Base-by-base conservation (phyloP, 2,113 vertebrate genomes). In the Heteronetta atricapilla region DNA sequence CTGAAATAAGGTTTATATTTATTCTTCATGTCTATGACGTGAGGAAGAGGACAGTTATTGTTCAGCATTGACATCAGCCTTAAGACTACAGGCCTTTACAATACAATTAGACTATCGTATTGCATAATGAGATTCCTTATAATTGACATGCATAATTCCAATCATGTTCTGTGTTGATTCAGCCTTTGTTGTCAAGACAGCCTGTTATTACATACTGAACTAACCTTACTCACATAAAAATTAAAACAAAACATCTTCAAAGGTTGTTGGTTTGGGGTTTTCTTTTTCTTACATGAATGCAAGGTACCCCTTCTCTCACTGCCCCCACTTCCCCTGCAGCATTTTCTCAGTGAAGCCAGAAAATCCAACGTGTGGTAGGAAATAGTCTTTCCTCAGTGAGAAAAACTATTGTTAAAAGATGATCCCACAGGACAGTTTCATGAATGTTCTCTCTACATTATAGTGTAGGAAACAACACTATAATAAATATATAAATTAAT, bases 141-240 rank as follows among this genome's bases (percentile, higher is more conserved):
- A 96, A 97, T 93, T 94, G 96, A 94, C 96, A 95, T 83, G 94
- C 96, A 93, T 97, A 97, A 96, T 95, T 96, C 96, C 90, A 94
- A 50, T 91, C 91, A 83, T 90, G 90, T 69, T 89, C 92, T 67
- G 34, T 89, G 94, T 85, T 95, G 92, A 87, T 95, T 89, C 96
- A 92, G 36, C 73, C 95, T 95, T 96, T 95, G 96, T 96, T 96
- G 94, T 76, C 20, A 83, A 96, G 96, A 95, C 93, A 97, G 96
- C 88, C 94, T 80, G 67, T 89, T 97, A 96, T 96, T 95, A 96
- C 63, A 72, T 84, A 91, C 88, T 85, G 55, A 90, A 68, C 86
- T 81, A 94, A 89, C 86, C 95, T 79, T 26, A 25, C 83, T 93
- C 34, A 60, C 60, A 84, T 48, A 46, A 81, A 95, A 29, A 75